Evolutionary conservation across 2,888 invertebrate genomes (phyloP), one percentile per base, ranked within the genome.

Genomic region (Odontocolon sp.): DNA sequence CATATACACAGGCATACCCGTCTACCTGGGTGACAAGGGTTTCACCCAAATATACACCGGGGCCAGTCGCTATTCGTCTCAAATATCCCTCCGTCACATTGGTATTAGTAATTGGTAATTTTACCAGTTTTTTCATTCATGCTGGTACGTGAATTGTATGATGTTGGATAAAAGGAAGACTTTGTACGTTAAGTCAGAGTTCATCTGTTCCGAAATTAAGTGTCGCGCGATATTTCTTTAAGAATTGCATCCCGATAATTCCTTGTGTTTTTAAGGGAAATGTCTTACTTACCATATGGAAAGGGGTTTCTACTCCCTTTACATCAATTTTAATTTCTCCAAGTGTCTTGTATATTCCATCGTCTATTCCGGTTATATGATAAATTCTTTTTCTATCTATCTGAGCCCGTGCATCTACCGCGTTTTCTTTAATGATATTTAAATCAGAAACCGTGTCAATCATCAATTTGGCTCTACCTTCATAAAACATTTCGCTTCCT

Each of bases 311-410:
- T 42, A 42, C 14, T 16, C 14, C 14, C 4, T 23, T 47, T 3
- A 47, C n/a, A 2, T 11, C 5, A 52, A 52, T 52, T 11, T 2
- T 52, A 3, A 52, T 11, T 52, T 52, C 52, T 18, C 31, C 52
- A 14, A 52, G 31, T 2, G 52, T 52, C 9, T 52, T 23, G 14
- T 52, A 18, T 4, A 23, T 52, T 14, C 52, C 52, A 2, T 52
- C 52, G 4, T n/a, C 52, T 23, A 52, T 52, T 9, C 52, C 52
- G 52, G 52, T 52, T 11, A 52, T 52, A 23, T 52, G 52, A 31
- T 23, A 52, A 14, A 31, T 52, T 6, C 6, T 26, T 14, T 23
- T 52, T 14, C 18, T 26, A 1, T 52, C 23, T 6, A 31, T 6
- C 2, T 3, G 8, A 52, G 16, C 40, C 40, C 16, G 40, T 14